Evolutionary conservation across 2,888 invertebrate genomes (phyloP).

Genomic region (Megalurothrips usitatus): DNA sequence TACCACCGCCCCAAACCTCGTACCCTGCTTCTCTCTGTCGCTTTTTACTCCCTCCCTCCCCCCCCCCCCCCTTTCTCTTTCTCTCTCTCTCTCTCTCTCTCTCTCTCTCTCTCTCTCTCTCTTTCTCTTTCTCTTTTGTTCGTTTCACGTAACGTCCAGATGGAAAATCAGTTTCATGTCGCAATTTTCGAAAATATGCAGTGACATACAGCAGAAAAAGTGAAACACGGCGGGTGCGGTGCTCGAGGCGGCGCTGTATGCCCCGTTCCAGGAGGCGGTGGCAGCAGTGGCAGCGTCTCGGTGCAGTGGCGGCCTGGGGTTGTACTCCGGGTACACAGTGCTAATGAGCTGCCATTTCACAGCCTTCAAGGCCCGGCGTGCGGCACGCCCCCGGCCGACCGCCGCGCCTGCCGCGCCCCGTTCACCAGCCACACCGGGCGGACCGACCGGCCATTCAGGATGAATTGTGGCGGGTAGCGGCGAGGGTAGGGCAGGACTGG

Average conservation of each 20-base stretch:
- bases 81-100: not conserved
- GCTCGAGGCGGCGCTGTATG: too few relatives aligned
- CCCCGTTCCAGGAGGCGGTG: too few relatives aligned
- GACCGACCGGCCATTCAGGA: not conserved
- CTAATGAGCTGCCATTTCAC: slow-evolving; percentile 22
- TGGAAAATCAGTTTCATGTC: not conserved
- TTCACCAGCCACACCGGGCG: not conserved
- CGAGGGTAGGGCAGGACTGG: not conserved
- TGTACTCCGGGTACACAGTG: not conserved
- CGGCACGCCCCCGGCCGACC: too few relatives aligned
- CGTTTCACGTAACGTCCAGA: not conserved
- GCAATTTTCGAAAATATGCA: too few relatives aligned
- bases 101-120: not conserved
- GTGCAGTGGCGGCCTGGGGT: too few relatives aligned
- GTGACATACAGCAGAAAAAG: too few relatives aligned
- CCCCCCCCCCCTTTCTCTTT: not conserved
- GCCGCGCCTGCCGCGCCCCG: too few relatives aligned
- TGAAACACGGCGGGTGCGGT: too few relatives aligned
- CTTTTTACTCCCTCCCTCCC: too few relatives aligned
- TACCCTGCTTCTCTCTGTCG: not conserved
- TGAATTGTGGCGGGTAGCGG: slow-evolving; percentile 13
- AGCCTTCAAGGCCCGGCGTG: not conserved
- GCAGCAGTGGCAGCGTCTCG: too few relatives aligned
- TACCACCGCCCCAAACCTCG: too few relatives aligned
- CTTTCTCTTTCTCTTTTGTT: not conserved